These are phyloP conservation scores for Phaedon cochleariae DNA, from an alignment of 2,888 invertebrate species.

Conservation along the genomic window DNA sequence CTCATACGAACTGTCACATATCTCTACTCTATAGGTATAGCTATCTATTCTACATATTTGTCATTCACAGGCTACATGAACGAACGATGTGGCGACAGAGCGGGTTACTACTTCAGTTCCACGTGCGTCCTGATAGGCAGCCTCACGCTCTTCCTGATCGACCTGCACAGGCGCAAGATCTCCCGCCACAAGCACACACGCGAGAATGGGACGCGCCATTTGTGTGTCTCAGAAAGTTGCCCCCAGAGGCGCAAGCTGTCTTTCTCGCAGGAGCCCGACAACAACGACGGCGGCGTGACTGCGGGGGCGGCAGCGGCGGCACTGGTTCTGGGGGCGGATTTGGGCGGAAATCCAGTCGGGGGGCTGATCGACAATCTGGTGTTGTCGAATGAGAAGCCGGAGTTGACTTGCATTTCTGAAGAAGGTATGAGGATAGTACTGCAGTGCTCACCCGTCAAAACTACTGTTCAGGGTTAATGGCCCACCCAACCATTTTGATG, in stretches of 20 bases:
- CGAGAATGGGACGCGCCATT: conserved; percentile 67
- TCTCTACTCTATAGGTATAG: too few species aligned
- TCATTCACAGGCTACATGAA: conserved; percentile 88
- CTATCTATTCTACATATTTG: too few species aligned
- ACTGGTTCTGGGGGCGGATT: conserved; percentile 63
- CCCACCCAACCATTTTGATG: too few species aligned
- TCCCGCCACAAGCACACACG: conserved; percentile 75
- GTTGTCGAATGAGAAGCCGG: conserved; percentile 69
- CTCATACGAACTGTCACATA: too few species aligned
- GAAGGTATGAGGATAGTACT: too few species aligned
- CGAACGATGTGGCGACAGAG: conserved; percentile 77
- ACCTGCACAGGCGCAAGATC: conserved; percentile 77
- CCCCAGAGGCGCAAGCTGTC: conserved; percentile 67
- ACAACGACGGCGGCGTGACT: conserved; percentile 64
- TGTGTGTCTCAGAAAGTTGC: conserved; percentile 67
- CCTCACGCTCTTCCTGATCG: conserved; percentile 81
- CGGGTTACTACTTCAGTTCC: conserved; percentile 86
- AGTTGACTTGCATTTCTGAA: conserved; percentile 85
- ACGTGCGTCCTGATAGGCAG: conserved; percentile 81
- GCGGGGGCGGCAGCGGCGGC: conserved; percentile 67
- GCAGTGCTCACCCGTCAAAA: too few species aligned
- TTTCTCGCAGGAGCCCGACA: conserved; percentile 69
- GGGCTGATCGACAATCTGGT: conserved; percentile 64
- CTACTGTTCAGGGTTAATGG: too few species aligned
- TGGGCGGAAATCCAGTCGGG: conserved; percentile 57